Conservation (phyloP, 2,888 invertebrate species). For the Carterocephalus palaemon region DNA sequence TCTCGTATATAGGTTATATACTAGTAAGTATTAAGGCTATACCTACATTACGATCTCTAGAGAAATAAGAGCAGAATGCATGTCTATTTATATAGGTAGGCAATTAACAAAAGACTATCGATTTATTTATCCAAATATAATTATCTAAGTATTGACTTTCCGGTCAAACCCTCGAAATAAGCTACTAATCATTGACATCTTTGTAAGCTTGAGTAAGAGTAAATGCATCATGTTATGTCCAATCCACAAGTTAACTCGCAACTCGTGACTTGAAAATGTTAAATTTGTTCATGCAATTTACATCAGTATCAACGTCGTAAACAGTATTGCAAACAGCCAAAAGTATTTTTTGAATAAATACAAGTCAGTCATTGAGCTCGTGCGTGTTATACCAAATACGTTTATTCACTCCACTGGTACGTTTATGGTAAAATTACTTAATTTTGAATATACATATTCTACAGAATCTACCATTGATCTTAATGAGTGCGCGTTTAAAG, state of each 20-base stretch:
- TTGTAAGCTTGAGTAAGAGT: constrained; percentile 4
- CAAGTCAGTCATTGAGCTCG: constrained; percentile 26
- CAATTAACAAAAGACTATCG: no score
- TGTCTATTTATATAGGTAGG: no score
- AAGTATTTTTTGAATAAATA: constrained; percentile 29
- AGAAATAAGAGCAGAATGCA: no score
- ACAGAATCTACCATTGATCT: constrained; percentile 1
- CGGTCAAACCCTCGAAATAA: no score
- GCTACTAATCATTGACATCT: no score
- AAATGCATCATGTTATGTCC: constrained; percentile 4
- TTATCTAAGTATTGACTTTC: no score
- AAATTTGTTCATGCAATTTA: constrained; percentile 35
- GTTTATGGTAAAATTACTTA: constrained; percentile 6
- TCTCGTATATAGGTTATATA: no score
- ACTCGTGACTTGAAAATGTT: constrained; percentile 39
- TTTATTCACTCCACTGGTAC: constrained; percentile 23
- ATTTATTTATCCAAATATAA: no score
- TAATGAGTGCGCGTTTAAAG: neutral
- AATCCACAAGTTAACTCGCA: constrained; percentile 31
- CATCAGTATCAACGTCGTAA: constrained; percentile 34
- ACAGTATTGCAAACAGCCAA: constrained; percentile 31
- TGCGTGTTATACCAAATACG: constrained; percentile 19
- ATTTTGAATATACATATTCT: neutral
- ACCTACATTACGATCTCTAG: no score
- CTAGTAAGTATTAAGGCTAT: no score